A percentile compares a stretch with the other conserved stretches of the same genome.
These are phyloP conservation scores for Amphibalanus amphitrite DNA, from an alignment of 1,140 invertebrate species.

Conservation along the genomic window DNA sequence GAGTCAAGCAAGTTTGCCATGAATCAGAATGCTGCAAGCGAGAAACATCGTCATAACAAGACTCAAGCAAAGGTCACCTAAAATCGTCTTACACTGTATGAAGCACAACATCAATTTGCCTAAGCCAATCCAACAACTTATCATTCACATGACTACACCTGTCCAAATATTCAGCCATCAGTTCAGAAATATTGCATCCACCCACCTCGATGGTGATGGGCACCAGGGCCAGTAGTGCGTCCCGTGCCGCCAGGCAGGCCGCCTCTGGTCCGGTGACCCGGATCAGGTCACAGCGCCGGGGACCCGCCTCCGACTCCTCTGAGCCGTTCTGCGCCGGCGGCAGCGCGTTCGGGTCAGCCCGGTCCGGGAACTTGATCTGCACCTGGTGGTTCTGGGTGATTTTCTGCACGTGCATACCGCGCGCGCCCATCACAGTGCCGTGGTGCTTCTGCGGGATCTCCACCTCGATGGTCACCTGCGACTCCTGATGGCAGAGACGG, in stretches of 20 bases:
- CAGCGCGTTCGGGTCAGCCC: conserved; percentile 34
- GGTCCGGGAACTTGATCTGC: conserved; percentile 82
- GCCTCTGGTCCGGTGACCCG: conserved; percentile 64
- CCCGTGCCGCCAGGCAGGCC: conserved; percentile 65
- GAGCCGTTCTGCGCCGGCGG: conserved; percentile 17
- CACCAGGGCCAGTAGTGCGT: conserved; percentile 64
- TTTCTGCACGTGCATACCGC: conserved; percentile 62
- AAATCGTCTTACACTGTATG: too few relatives aligned
- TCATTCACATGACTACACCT: too few relatives aligned
- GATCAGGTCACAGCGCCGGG: conserved; percentile 53
- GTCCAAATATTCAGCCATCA: too few relatives aligned
- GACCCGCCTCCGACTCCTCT: conserved; percentile 18
- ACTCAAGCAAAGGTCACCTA: too few relatives aligned
- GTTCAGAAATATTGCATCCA: too few relatives aligned
- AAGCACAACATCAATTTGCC: too few relatives aligned
- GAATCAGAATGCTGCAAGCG: too few relatives aligned
- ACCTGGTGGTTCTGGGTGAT: conserved; percentile 67
- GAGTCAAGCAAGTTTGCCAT: too few relatives aligned
- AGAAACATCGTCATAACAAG: too few relatives aligned
- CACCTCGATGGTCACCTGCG: conserved; percentile 61
- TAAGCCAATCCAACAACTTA: too few relatives aligned
- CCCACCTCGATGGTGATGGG: conserved; percentile 56
- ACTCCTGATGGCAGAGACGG: conserved; percentile 23
- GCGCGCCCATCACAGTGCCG: conserved; percentile 67
- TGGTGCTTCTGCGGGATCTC: conserved; percentile 59